A percentile compares a stretch with the other conserved stretches of the same genome.
Conservation (phyloP, 23 tunicate species). For the Ciona savignyi region DNA sequence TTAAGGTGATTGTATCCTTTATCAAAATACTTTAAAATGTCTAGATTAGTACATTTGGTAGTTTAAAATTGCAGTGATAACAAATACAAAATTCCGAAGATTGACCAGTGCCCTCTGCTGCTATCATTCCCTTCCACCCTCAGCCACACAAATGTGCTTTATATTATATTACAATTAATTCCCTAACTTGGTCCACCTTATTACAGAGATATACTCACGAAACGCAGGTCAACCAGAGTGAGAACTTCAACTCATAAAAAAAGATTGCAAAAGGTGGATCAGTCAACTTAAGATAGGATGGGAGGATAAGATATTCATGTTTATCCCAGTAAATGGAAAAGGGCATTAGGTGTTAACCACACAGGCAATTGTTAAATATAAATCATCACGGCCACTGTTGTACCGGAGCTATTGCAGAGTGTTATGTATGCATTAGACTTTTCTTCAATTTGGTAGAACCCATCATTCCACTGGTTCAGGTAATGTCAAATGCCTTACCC, state of each 20-base stretch:
- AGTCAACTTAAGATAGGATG: no score
- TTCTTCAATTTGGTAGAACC: no score
- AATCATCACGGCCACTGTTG: not conserved
- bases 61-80: not conserved
- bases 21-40: no score
- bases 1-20: no score
- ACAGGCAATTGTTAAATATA: not conserved
- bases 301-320: no score
- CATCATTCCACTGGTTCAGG: no score
- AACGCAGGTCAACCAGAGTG: slow-evolving; percentile 34
- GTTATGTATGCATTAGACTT: no score
- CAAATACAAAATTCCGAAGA: no score
- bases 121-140: not conserved
- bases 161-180: not conserved
- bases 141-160: not conserved
- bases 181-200: no score
- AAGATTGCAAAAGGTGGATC: not conserved
- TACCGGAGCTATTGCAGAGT: not conserved
- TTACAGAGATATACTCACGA: slow-evolving; percentile 26
- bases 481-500: no score
- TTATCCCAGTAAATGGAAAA: no score
- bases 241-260: slow-evolving; percentile 20
- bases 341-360: no score
- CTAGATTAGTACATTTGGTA: not conserved
- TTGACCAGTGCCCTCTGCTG: not conserved